phyloP scores from a whole-genome alignment of 2,888 invertebrate species.

The Parnassius glacialis region DNA sequence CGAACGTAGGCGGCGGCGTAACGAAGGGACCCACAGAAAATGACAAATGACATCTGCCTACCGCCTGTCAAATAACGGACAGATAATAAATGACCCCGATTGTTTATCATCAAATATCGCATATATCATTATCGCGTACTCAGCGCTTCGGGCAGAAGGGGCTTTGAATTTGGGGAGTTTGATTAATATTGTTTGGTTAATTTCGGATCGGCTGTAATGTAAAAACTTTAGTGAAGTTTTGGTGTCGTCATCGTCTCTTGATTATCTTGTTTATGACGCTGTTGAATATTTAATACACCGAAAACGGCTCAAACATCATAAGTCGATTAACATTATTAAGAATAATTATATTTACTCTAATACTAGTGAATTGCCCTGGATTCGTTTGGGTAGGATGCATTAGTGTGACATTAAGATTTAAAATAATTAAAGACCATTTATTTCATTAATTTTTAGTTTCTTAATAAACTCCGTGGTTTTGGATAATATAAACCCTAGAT shows the following conservation, averaged over 20 bases:
- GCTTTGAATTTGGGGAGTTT: conserved; percentile 62
- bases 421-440: too few species aligned
- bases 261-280: conserved; percentile 38
- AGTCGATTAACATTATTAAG: too few species aligned
- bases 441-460: too few species aligned
- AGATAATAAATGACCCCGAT: conserved; percentile 85
- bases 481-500: too few species aligned
- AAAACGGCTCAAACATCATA: too few species aligned
- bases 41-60: conserved; percentile 86
- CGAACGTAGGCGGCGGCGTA: conserved; percentile 71
- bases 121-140: conserved; percentile 80
- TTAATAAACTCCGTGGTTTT: too few species aligned
- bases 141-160: conserved; percentile 60
- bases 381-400: too few species aligned
- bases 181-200: conserved; percentile 80
- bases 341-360: too few species aligned
- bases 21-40: conserved; percentile 81
- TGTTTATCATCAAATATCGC: conserved; percentile 83
- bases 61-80: conserved; percentile 85
- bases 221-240: conserved; percentile 70
- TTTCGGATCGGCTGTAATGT: conserved; percentile 68
- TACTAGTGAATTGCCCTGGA: too few species aligned
- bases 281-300: neutral
- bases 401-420: too few species aligned
- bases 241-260: conserved; percentile 63